These are phyloP conservation scores for Chaetura pelagica DNA, from an alignment of 2,113 vertebrate genomes.

Conservation along the genomic window DNA sequence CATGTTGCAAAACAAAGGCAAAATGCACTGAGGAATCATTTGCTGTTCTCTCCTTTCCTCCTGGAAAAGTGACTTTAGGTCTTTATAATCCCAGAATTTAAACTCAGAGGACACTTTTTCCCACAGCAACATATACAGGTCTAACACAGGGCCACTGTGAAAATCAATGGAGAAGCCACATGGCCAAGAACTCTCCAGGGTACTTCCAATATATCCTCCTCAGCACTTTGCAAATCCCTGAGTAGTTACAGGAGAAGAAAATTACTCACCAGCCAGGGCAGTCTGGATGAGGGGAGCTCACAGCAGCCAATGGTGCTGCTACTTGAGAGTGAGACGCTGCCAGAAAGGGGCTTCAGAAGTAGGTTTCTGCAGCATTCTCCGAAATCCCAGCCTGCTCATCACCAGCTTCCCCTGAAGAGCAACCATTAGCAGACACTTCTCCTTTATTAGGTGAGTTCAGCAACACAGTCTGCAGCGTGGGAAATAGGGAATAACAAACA, in stretches of 20 bases:
- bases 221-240: background rate
- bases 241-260: background rate
- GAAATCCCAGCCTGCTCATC: background rate
- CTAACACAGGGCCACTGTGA: background rate
- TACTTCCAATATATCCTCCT: background rate
- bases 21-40: background rate
- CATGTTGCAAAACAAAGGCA: background rate
- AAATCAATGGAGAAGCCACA: background rate
- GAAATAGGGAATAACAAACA: conserved; percentile 11
- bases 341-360: background rate
- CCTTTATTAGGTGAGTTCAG: background rate
- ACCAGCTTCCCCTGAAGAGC: background rate
- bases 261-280: background rate
- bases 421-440: background rate
- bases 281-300: background rate
- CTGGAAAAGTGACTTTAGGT: background rate
- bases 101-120: background rate
- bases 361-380: background rate
- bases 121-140: background rate
- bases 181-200: background rate
- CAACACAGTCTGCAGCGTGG: background rate
- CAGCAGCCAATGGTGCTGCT: background rate
- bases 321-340: background rate
- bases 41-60: background rate
- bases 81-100: background rate